Base-by-base conservation (phyloP, 2,888 invertebrate genomes). In the Steinernema scapterisci region DNA sequence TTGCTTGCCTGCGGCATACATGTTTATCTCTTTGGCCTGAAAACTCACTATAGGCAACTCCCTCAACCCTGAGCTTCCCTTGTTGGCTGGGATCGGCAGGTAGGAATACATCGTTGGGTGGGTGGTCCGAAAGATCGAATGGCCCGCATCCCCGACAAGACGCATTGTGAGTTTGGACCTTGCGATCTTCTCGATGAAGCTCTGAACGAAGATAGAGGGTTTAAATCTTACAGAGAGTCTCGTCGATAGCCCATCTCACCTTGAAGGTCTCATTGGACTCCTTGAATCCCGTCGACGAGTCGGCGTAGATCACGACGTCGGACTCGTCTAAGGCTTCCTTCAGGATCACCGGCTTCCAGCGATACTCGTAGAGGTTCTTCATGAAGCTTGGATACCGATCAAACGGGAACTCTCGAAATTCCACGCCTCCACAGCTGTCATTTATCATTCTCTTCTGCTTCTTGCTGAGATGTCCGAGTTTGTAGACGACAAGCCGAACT, bases 331-430 rank as follows among this genome's bases (percentile, higher is more conserved):
- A 0, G 27, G 63, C 31, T 23, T 73, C 73, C 16, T 56, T n/a
- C 46, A 73, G 31, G 23, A 73, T 52, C n/a, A 73, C 16, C 46
- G 73, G 73, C 54, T 73, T 73, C 73, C 73, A 73, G 7, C 73
- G 13, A 38, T 73, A 73, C 52, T 56, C 43, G 16, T 19, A 44
- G 16, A 73, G 46, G 21, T 72, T 71, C 13, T n/a, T n/a, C 27
- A 73, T 56, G 63, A 25, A 73, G 16, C 38, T 44, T 2, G 73
- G 73, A 16, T 71, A 73, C 16, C 27, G n/a, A 23, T 38, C 19
- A 38, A 73, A 73, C 23, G n/a, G 23, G 38, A 73, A 73, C 27
- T 38, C 23, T 16, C 73, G 13, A 6, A 51, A 11, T 16, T 73
- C 73, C 0, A 31, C 70, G n/a, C 54, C 23, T 9, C 38, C 56